Conservation (phyloP, 2,113 vertebrate species). For the Passer montanus region DNA sequence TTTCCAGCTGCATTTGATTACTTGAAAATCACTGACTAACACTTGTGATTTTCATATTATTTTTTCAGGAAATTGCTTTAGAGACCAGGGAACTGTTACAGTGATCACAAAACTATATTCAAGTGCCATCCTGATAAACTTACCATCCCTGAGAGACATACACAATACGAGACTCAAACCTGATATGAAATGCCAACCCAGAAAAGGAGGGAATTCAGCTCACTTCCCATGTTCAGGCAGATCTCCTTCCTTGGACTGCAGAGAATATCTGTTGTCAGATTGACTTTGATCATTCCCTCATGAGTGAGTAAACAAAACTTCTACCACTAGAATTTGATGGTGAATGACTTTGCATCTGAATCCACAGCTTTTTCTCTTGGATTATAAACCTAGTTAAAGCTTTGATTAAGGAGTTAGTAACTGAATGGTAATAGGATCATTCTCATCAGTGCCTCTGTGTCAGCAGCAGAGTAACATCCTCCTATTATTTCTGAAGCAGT, state of each 20-base stretch:
- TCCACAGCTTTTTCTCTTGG: not conserved
- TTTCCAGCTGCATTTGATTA: not conserved
- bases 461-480: not conserved
- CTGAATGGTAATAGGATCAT: not conserved
- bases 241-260: not conserved
- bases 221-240: not conserved
- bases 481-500: not conserved
- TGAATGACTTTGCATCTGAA: not conserved
- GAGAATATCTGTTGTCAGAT: rapidly evolving
- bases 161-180: not conserved
- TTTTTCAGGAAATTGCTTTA: not conserved
- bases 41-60: not conserved
- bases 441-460: not conserved
- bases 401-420: not conserved
- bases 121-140: not conserved
- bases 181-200: not conserved
- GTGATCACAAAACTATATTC: not conserved
- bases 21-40: not conserved
- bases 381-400: not conserved
- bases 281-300: not conserved
- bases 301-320: not conserved
- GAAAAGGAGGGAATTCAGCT: not conserved
- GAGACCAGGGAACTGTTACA: not conserved
- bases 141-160: not conserved
- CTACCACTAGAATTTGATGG: not conserved